A percentile compares a stretch with the other conserved stretches of the same genome.
Conservation (phyloP, 2,797 vertebrate species). For the Phalanger gymnotis region DNA sequence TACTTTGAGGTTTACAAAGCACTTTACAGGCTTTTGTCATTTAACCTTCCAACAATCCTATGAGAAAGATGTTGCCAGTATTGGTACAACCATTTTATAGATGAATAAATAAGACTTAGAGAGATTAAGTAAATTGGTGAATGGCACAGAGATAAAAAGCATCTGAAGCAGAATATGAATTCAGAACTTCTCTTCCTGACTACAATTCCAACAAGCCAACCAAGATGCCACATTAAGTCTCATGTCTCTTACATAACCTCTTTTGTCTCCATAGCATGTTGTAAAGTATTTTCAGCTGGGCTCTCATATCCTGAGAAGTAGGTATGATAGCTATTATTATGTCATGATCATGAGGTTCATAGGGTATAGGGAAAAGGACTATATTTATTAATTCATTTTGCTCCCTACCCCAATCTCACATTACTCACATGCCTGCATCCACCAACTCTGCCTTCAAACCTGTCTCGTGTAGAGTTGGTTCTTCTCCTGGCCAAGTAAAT, state of each 20-base stretch:
- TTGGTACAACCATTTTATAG: slow-evolving; percentile 8
- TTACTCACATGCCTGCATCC: not conserved
- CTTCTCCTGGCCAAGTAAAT: not conserved
- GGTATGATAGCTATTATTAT: not conserved
- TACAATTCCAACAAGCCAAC: not conserved
- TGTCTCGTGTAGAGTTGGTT: not conserved
- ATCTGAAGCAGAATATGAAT: not conserved
- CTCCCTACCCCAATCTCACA: not conserved
- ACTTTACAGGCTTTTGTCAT: slow-evolving; percentile 29
- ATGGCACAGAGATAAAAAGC: slow-evolving; percentile 5
- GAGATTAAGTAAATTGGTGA: slow-evolving; percentile 40
- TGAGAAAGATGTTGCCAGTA: not conserved
- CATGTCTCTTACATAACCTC: not conserved
- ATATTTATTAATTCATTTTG: not conserved
- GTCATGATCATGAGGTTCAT: not conserved
- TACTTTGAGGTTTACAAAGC: slow-evolving; percentile 12
- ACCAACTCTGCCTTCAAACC: not conserved
- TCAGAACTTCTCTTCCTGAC: not conserved
- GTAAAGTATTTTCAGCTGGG: not conserved
- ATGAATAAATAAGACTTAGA: slow-evolving; percentile 24
- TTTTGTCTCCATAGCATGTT: not conserved
- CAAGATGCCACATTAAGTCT: not conserved
- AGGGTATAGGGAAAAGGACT: not conserved
- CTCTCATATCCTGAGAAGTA: not conserved
- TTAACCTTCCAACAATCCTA: slow-evolving; percentile 40